Evolutionary conservation across 2,888 invertebrate genomes (phyloP).

Genomic region (Caenorhabditis panamensis): DNA sequence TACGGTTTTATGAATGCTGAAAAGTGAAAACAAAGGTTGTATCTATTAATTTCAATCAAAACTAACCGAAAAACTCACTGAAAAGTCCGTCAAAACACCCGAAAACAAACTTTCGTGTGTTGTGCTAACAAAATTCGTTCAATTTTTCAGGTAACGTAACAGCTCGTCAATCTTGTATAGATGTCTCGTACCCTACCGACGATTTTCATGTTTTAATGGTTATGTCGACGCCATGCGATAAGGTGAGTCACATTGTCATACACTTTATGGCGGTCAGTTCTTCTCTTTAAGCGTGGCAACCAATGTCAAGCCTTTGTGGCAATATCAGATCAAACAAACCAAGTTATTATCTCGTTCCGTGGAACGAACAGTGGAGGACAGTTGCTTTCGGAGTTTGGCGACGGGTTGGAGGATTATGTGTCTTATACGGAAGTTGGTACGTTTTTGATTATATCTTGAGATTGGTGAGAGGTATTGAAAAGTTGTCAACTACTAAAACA

Average conservation of each 20-base stretch:
- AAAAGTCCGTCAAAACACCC: no score
- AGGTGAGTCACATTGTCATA: constrained; percentile 49
- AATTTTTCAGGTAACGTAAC: constrained; percentile 49
- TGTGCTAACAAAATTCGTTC: no score
- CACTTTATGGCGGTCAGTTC: constrained; percentile 6
- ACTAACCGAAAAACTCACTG: no score
- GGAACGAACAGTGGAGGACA: constrained; percentile 66
- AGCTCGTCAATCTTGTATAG: constrained; percentile 60
- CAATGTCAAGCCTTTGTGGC: constrained; percentile 66
- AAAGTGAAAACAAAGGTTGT: no score
- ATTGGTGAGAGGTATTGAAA: no score
- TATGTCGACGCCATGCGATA: constrained; percentile 69
- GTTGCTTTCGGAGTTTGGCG: constrained; percentile 60
- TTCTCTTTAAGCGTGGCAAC: constrained; percentile 59
- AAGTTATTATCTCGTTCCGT: constrained; percentile 64
- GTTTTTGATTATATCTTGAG: neutral
- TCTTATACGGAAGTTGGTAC: constrained; percentile 60
- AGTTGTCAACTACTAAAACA: no score
- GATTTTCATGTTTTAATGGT: constrained; percentile 59
- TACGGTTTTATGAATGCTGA: neutral
- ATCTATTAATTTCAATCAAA: no score
- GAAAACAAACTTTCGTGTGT: no score
- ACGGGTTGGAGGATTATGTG: constrained; percentile 63
- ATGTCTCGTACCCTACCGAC: constrained; percentile 63
- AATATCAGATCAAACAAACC: constrained; percentile 58